phyloP scores from a whole-genome alignment of 1,140 invertebrate genomes.

The Nomia melanderi region DNA sequence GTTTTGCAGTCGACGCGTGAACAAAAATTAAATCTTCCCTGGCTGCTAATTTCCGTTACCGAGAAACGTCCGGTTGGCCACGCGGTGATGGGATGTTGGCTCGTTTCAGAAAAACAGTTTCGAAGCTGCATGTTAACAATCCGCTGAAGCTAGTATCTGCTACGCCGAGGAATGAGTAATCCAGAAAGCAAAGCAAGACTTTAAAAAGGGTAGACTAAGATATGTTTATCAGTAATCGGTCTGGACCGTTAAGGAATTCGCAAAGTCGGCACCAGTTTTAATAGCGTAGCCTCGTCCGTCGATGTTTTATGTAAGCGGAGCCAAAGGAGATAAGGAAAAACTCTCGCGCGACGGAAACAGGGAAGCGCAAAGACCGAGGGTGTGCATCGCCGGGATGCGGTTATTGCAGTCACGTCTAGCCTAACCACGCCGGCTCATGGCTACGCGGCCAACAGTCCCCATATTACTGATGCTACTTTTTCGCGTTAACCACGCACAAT shows the following conservation, averaged over 20 bases:
- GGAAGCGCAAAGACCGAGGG: slow-evolving; percentile 13
- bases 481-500: slow-evolving; percentile 66
- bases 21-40: slow-evolving; percentile 34
- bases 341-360: neutral
- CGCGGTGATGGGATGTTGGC: neutral
- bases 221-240: neutral
- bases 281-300: slow-evolving; percentile 41
- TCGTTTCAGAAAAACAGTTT: neutral
- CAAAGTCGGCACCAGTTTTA: neutral
- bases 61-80: neutral
- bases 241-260: neutral
- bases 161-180: too few species aligned
- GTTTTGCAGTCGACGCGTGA: slow-evolving; percentile 25
- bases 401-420: slow-evolving; percentile 72
- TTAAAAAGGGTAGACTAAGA: neutral
- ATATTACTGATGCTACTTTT: slow-evolving; percentile 55
- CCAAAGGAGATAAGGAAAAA: neutral
- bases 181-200: neutral
- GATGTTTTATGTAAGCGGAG: slow-evolving; percentile 21
- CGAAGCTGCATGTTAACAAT: neutral
- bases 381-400: slow-evolving; percentile 38
- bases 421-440: slow-evolving; percentile 48
- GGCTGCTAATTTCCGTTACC: neutral
- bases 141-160: neutral
- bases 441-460: slow-evolving; percentile 51